phyloP scores from a whole-genome alignment of 2,113 vertebrate species.

The Passer domesticus region DNA sequence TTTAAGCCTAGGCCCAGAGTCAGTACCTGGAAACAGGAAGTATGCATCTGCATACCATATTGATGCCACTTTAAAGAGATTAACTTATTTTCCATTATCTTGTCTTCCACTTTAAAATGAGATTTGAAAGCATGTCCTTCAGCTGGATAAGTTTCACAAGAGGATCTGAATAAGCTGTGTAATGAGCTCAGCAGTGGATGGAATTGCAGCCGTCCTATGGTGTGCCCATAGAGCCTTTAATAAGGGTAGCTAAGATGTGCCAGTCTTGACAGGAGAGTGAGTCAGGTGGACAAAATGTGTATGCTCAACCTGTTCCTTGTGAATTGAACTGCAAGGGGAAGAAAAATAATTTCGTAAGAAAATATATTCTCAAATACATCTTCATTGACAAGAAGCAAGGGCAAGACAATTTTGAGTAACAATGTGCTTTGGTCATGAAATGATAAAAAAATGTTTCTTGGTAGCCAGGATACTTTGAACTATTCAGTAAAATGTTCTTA shows the following conservation, averaged over 20 bases:
- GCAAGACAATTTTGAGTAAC: background rate
- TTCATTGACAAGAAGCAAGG: background rate
- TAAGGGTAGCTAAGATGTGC: background rate
- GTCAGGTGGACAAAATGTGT: background rate
- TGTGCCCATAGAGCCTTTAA: background rate
- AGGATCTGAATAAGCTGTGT: background rate
- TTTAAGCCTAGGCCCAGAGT: background rate
- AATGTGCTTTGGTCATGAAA: background rate
- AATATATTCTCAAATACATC: background rate
- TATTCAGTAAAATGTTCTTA: background rate
- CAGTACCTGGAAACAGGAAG: background rate
- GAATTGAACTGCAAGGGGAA: background rate
- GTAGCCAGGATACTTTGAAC: background rate
- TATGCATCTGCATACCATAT: background rate
- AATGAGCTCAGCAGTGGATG: background rate
- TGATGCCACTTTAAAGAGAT: background rate
- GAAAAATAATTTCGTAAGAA: background rate
- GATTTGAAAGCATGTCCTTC: background rate
- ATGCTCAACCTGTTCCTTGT: background rate
- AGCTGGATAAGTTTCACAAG: background rate
- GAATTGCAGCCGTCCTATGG: background rate
- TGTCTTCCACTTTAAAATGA: background rate
- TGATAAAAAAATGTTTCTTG: background rate
- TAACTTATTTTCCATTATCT: background rate
- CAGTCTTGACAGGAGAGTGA: background rate